Evolutionary conservation across 2,113 vertebrate species (phyloP).

Genomic region (Macrotis lagotis): DNA sequence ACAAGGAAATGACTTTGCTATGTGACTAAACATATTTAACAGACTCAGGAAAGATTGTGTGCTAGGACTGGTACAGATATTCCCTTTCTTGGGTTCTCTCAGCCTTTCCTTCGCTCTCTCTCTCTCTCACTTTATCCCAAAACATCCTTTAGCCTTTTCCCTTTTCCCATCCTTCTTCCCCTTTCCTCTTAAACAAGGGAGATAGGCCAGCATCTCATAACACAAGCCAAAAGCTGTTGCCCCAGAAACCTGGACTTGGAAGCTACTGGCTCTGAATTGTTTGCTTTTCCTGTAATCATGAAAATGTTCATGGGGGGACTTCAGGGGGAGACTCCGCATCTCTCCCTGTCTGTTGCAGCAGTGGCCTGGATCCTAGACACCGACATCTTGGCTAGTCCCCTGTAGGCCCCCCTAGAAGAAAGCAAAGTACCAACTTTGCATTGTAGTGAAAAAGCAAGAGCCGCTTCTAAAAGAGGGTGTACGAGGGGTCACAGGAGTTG

Average conservation of each 20-base stretch:
- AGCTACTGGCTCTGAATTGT: slow-evolving; percentile 54
- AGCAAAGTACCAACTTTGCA: slow-evolving; percentile 38
- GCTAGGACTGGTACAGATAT: background rate
- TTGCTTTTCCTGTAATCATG: slow-evolving; percentile 61
- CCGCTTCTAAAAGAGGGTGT: background rate
- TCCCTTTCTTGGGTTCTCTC: background rate
- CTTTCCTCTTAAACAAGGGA: slow-evolving; percentile 53
- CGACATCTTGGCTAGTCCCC: background rate
- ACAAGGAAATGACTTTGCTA: background rate
- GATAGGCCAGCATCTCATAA: slow-evolving; percentile 63
- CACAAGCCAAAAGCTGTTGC: slow-evolving; percentile 70
- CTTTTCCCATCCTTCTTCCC: slow-evolving; percentile 10
- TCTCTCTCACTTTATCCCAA: slow-evolving; percentile 37
- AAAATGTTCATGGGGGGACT: slow-evolving; percentile 47
- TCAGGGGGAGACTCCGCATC: slow-evolving; percentile 19
- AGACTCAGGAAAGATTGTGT: background rate
- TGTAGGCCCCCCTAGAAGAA: background rate
- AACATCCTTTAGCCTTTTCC: background rate
- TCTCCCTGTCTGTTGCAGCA: background rate
- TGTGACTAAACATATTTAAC: slow-evolving; percentile 51
- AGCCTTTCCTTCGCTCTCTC: background rate
- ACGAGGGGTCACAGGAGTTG: background rate
- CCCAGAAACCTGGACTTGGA: slow-evolving; percentile 73
- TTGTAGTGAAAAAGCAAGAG: slow-evolving; percentile 35
- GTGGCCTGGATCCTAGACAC: slow-evolving; percentile 6